Base-by-base conservation (phyloP, 2,797 vertebrate genomes). In the Protonibea diacanthus region DNA sequence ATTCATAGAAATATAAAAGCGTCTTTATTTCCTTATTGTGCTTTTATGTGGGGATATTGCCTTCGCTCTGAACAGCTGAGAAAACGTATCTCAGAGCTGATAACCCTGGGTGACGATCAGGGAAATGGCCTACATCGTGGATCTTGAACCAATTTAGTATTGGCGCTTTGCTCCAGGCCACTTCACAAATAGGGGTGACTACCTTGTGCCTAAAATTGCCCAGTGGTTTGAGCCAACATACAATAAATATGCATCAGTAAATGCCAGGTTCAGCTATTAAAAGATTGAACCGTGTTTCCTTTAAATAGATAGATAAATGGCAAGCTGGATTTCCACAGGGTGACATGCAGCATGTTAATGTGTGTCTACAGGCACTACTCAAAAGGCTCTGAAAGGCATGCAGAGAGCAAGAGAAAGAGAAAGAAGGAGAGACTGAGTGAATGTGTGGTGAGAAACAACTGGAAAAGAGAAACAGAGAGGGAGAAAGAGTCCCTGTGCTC, bases 1-100 rank as follows among this genome's bases (percentile, higher is more conserved):
- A 95, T 95, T 95, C 94, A 93, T 92, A 92, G 87, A 94, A 93
- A 93, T 94, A 95, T 92, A 94, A 94, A 94, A 95, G 83, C 48
- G 55, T 90, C 82, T 86, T 83, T 78, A 74, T 86, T 67, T 89
- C 70, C 73, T 70, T 82, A 80, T 93, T 94, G 93, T 94, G 92
- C 94, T 92, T 94, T 93, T 86, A 87, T 76, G 66, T 77, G 87
- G 79, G 86, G 84, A 90, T 93, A 93, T 93, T 91, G 88, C 92
- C 86, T 88, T 90, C 57, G 8, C 51, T 85, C 70, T 63, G 63
- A 84, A 81, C 71, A 69, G 81, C 85, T 76, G 71, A 82, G 76
- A 73, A 87, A 84, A 84, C 81, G n/a, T 63, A 86, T 74, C 67
- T 88, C 78, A 78, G 78, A 78, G 83, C 67, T 59, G 48, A 67